Base-by-base conservation (phyloP, 2,113 vertebrate species). In the Suncus etruscus region DNA sequence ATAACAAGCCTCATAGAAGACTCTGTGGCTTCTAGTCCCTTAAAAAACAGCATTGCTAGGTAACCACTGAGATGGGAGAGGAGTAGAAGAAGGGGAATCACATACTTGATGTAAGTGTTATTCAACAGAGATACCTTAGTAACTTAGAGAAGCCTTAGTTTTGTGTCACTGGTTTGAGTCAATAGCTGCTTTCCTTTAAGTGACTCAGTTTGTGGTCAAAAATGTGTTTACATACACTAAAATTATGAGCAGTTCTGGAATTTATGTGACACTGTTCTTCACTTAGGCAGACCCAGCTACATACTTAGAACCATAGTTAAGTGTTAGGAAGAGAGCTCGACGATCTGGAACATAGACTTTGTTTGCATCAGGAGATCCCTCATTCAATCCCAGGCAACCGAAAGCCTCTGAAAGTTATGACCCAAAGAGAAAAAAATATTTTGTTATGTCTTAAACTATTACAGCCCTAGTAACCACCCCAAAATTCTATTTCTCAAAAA, bases 191-290 rank as follows among this genome's bases (percentile, higher is more conserved):
- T 78, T 84, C 88, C 84, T 73, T 32, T n/a, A n/a, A 61, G 92
- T 93, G 86, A 96, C 89, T 95, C 95, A 94, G 39, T 39, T 16
- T 73, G 92, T 83, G 89, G 95, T 89, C 51, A 45, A 63, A 63
- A 14, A 22, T 77, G 69, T 69, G 31, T 87, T 83, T 51, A 65
- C 78, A 85, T 27, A 10, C 68, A 84, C 51, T 85, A 83, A 85
- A 79, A 50, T 83, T 20, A 4, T 70, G 63, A 73, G 83, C 16
- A 5, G 50, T 84, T 90, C 29, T 65, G 74, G 39, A 66, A 61
- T 22, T 29, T 47, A 20, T 65, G 78, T 66, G 58, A 51, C 61
- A 11, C 80, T 79, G 51, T 45, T 69, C 50, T 86, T 83, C 32
- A 66, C 85, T 83, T 69, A 76, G 77, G 73, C 50, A 68, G 51